Percentiles rank a stretch among this genome's conserved stretches.
phyloP scores from a whole-genome alignment of 2,888 invertebrate genomes.

The Chorisops tibialis region DNA sequence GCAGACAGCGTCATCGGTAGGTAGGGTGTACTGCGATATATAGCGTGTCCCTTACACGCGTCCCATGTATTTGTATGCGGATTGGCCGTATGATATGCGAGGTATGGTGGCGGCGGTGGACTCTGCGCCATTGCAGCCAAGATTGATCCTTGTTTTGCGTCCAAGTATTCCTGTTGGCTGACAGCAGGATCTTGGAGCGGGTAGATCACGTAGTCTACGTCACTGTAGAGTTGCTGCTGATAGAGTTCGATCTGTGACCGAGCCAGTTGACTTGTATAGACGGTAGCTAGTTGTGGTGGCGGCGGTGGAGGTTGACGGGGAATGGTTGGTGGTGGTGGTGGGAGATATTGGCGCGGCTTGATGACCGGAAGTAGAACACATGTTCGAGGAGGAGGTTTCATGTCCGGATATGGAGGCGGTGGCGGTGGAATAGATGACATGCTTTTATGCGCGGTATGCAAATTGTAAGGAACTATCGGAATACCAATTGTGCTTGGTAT shows the following conservation, averaged over 20 bases:
- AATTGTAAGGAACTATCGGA: conserved; percentile 55
- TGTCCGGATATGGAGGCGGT: conserved; percentile 54
- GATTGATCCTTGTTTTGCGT: conserved; percentile 67
- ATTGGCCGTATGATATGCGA: conserved; percentile 53
- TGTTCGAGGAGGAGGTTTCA: conserved; percentile 53
- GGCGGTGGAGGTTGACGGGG: conserved; percentile 61
- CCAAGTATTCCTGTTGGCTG: conserved; percentile 86
- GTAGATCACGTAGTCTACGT: conserved; percentile 88
- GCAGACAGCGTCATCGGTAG: conserved; percentile 65
- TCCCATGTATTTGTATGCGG: conserved; percentile 48
- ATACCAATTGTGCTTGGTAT: conserved; percentile 47
- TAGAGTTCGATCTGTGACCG: conserved; percentile 80
- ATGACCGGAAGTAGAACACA: conserved; percentile 61
- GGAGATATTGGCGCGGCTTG: conserved; percentile 59
- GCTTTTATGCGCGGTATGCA: conserved; percentile 63
- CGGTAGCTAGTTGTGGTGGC: conserved; percentile 67
- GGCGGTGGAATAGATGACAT: conserved; percentile 56
- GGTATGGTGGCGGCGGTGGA: conserved; percentile 59
- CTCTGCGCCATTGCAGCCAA: conserved; percentile 67
- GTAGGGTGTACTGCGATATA: conserved; percentile 81
- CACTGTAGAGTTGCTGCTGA: conserved; percentile 84
- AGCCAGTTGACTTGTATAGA: conserved; percentile 67
- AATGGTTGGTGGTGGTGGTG: conserved; percentile 68
- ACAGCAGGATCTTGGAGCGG: conserved; percentile 85
- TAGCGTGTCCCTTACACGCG: conserved; percentile 63